A percentile compares a stretch with the other conserved stretches of the same genome.
These are phyloP conservation scores for Chaetoderma sp. DNA, from an alignment of 2,888 invertebrate genomes.

Conservation along the genomic window DNA sequence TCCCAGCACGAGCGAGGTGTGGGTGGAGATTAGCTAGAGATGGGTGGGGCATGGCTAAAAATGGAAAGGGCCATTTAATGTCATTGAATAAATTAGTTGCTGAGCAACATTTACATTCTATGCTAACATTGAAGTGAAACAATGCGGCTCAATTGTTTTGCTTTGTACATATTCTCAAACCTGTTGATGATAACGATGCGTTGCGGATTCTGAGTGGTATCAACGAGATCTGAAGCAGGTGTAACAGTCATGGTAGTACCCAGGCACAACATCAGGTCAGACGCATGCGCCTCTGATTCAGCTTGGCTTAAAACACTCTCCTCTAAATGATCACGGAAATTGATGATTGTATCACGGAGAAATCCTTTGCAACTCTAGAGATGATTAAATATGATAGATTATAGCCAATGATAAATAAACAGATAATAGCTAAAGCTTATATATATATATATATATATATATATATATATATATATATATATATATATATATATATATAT, in stretches of 20 bases:
- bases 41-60: too few relatives aligned
- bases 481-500: not conserved
- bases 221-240: constrained; percentile 59
- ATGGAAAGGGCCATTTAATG: too few relatives aligned
- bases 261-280: constrained; percentile 62
- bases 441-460: too few relatives aligned
- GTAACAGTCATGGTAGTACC: constrained; percentile 64
- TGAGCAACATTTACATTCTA: too few relatives aligned
- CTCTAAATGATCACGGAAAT: constrained; percentile 61
- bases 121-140: too few relatives aligned
- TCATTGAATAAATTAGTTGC: too few relatives aligned
- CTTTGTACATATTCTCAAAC: constrained; percentile 27
- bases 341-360: constrained; percentile 63
- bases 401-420: not conserved
- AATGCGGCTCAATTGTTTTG: too few relatives aligned
- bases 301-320: constrained; percentile 50
- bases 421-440: not conserved
- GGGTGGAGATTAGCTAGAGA: too few relatives aligned
- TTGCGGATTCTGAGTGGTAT: constrained; percentile 42
- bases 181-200: constrained; percentile 58
- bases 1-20: too few relatives aligned
- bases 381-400: not conserved
- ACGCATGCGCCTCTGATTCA: constrained; percentile 33
- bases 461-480: not conserved
- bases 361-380: constrained; percentile 54